Conservation (phyloP, 2,888 invertebrate species). For the Ennomos fuscantarius region DNA sequence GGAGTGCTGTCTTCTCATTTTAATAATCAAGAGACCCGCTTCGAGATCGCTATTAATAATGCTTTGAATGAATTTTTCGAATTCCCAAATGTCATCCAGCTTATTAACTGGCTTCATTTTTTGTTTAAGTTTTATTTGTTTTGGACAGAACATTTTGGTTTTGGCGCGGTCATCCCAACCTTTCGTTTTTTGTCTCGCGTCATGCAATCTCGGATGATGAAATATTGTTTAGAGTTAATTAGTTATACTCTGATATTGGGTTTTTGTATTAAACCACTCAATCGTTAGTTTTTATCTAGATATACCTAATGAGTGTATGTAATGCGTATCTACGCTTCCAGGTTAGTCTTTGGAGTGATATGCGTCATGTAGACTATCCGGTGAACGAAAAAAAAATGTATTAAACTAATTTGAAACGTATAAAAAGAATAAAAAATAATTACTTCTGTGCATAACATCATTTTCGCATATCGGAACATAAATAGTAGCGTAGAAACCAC, state of each 20-base stretch:
- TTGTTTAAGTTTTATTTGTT: slow-evolving; percentile 81
- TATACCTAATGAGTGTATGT: no score
- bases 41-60: slow-evolving; percentile 80
- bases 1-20: slow-evolving; percentile 72
- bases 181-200: slow-evolving; percentile 80
- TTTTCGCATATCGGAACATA: no score
- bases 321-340: no score
- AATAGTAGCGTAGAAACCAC: no score
- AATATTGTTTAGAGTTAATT: slow-evolving; percentile 84
- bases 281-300: slow-evolving; percentile 22
- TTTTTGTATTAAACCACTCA: slow-evolving; percentile 64
- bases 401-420: no score
- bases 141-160: slow-evolving; percentile 79
- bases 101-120: slow-evolving; percentile 83
- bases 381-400: no score
- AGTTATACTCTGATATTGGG: slow-evolving; percentile 70
- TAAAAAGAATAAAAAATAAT: no score
- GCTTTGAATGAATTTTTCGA: slow-evolving; percentile 80
- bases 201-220: slow-evolving; percentile 77
- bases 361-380: no score
- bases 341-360: no score
- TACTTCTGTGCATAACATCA: no score
- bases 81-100: slow-evolving; percentile 85
- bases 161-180: slow-evolving; percentile 82
- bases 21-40: slow-evolving; percentile 71